Percentiles rank a stretch among this genome's conserved stretches.
phyloP scores from a whole-genome alignment of 2,797 vertebrate genomes.

The Siniperca obscura region DNA sequence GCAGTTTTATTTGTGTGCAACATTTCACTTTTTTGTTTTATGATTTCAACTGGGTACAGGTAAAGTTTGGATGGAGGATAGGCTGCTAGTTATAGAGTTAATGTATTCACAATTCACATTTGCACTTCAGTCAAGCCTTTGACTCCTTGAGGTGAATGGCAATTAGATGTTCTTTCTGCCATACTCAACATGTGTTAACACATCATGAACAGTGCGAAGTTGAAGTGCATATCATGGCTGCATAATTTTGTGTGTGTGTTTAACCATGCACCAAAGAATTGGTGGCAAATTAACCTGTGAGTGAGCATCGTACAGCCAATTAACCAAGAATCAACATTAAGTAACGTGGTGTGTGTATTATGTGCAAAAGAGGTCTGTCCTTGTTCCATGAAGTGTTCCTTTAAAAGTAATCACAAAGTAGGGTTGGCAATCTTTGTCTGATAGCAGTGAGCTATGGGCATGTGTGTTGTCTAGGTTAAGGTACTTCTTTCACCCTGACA shows the following conservation, averaged over 20 bases:
- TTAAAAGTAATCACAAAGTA: constrained; percentile 19
- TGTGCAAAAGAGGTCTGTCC: background rate
- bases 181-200: background rate
- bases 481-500: constrained; percentile 64
- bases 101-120: background rate
- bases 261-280: background rate
- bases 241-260: background rate
- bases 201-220: background rate
- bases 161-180: background rate
- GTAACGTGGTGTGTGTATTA: background rate
- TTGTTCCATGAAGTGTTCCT: background rate
- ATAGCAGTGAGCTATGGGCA: constrained; percentile 12
- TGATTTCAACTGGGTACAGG: background rate
- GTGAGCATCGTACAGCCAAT: background rate
- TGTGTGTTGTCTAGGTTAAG: constrained; percentile 37
- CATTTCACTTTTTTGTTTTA: background rate
- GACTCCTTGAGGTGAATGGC: background rate
- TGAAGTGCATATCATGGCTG: background rate
- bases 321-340: background rate
- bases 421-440: constrained; percentile 9
- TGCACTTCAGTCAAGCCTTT: background rate
- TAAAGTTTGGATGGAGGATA: background rate
- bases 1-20: background rate
- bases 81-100: background rate
- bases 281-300: background rate